Base-by-base conservation (phyloP, 2,888 invertebrate species). In the Sinohyriopsis cumingii region DNA sequence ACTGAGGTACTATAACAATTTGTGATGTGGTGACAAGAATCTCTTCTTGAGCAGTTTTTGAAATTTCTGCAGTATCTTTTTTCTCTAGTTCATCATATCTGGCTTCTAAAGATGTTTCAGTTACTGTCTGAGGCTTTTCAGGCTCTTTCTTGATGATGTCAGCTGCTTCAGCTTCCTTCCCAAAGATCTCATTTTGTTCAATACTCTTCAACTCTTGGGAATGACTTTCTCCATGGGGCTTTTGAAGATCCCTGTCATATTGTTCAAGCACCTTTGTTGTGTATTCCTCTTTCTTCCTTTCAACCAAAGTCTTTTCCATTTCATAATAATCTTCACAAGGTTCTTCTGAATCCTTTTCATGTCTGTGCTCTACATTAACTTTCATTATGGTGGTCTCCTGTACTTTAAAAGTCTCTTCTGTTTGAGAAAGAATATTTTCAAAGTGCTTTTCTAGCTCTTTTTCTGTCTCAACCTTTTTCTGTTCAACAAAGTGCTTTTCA, bases 401-500 rank as follows among this genome's bases (percentile, higher is more conserved):
- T 28, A 22, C n/a, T 19, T 65, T 65, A 33, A 65, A 60, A 45
- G 59, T 61, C 57, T 65, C 72, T 5, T 63, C 54, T 28, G 24
- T 22, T 28, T 64, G 60, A 45, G 53, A 20, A 45, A 33, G 28
- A 20, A 33, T 33, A 9, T 33, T 9, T 33, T 33, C 33, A 33
- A 33, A 33, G 33, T 33, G 33, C 9, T 33, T 33, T 22, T 68
- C 56, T 59, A 59, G 45, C 20, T 59, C 57, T 59, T 45, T 45
- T 59, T 71, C 71, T 20, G 53, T 22, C 60, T 61, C 25, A 22
- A 33, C 18, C 45, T 60, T 60, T 55, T 55, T 45, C 20, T 68
- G 28, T 63, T 71, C 65, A 24, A 54, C 56, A 25, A 56, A 19
- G n/a, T 61, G 62, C 22, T 75, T 73, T 19, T 63, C 55, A 55